Evolutionary conservation across 2,113 vertebrate species (phyloP), one percentile per base, ranked within the genome.

Genomic region (Solea solea): DNA sequence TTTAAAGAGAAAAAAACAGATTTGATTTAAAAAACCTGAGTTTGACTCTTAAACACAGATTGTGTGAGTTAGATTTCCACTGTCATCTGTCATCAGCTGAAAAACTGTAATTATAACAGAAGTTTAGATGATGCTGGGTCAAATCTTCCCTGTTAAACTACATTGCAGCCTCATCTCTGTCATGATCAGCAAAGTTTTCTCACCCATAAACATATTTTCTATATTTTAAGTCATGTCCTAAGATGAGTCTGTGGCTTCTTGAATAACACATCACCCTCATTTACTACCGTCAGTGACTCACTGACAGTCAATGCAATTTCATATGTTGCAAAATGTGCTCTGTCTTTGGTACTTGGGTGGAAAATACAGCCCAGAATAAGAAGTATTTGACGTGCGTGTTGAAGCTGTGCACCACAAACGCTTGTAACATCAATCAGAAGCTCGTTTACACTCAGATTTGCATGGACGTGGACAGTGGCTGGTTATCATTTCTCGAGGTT

Each of bases 211-310:
- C 76, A 48, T 70, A 49, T 78, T 21, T 21, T 21, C 78, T 85
- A 63, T 50, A 61, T 73, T 71, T 78, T 2, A 67, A 80, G 67
- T 67, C 39, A 53, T 72, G 72, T 80, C 49, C 65, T 61, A 6
- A 49, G 63, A 48, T 39, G 41, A 64, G 50, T 49, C 39, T 61
- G 78, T 60, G 67, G 73, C 50, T 80, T 64, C 46, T 53, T 70
- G 73, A 78, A 72, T 82, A 74, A 80, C 62, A 8, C 67, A 69
- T 7, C 44, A 9, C 14, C 14, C 28, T 69, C 49, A 25, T 51
- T 59, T 48, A 10, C 62, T 49, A 63, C 75, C 78, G 61, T 78
- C 56, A 53, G 76, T 15, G 9, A 74, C 63, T 81, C 50, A 9
- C 6, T 40, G 82, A 59, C 69, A 16, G 45, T 52, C 58, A 48